A percentile compares a stretch with the other conserved stretches of the same genome.
These are phyloP conservation scores for Anodontia alba DNA, from an alignment of 2,888 invertebrate species.

Conservation along the genomic window DNA sequence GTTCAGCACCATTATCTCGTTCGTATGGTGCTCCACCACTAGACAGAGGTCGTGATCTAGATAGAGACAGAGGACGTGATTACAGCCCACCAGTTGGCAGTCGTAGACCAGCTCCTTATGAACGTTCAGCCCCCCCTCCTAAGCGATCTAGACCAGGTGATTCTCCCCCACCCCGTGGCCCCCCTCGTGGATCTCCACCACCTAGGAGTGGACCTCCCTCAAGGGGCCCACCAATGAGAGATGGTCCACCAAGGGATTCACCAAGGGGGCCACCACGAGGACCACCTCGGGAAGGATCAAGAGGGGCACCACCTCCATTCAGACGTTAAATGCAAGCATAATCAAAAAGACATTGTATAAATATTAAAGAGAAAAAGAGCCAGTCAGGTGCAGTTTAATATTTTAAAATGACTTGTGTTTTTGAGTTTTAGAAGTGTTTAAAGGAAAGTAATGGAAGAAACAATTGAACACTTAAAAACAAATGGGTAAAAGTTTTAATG, in stretches of 20 bases:
- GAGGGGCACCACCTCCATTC: constrained; percentile 40
- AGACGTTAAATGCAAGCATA: constrained; percentile 34
- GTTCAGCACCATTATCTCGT: constrained; percentile 52
- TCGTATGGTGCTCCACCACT: constrained; percentile 41
- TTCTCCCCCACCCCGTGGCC: constrained; percentile 46
- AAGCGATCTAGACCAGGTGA: constrained; percentile 73
- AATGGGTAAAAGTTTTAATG: too few species aligned
- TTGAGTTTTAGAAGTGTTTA: too few species aligned
- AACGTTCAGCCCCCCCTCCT: constrained; percentile 68
- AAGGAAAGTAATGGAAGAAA: too few species aligned
- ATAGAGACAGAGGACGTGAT: constrained; percentile 60
- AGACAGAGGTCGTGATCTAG: constrained; percentile 51
- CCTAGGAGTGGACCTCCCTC: constrained; percentile 15
- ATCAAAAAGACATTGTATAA: not conserved
- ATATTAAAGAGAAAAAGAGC: not conserved
- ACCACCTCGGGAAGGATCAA: constrained; percentile 40
- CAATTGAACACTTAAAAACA: too few species aligned
- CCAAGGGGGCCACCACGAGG: constrained; percentile 26
- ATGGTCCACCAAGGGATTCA: constrained; percentile 37
- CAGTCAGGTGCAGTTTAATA: too few species aligned
- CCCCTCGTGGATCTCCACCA: constrained; percentile 28
- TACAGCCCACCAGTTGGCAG: constrained; percentile 53
- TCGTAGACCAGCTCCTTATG: constrained; percentile 68
- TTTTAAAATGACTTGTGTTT: too few species aligned
- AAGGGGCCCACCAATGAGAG: constrained; percentile 41